Conservation (phyloP, 2,113 vertebrate species). For the Atractosteus spatula region DNA sequence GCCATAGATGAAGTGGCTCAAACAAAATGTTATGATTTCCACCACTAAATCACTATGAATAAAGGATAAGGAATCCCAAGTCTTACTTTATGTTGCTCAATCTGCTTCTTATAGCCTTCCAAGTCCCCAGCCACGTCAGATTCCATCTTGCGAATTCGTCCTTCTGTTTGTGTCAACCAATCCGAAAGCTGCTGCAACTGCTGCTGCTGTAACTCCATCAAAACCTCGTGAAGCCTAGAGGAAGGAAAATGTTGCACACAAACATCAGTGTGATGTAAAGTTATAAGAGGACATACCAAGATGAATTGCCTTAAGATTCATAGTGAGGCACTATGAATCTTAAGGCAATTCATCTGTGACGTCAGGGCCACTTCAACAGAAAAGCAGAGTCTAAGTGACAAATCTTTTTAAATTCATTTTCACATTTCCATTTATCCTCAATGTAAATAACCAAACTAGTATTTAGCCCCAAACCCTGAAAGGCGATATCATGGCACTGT, state of each 20-base stretch:
- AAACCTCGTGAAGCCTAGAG: slow-evolving; percentile 85
- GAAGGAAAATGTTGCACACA: neutral
- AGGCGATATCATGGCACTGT: too few species aligned
- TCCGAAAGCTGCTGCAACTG: slow-evolving; percentile 90
- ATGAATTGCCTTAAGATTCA: too few species aligned
- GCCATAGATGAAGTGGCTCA: too few species aligned
- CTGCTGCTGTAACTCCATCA: slow-evolving; percentile 93
- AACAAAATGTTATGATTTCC: too few species aligned
- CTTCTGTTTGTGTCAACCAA: slow-evolving; percentile 86
- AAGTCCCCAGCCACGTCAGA: slow-evolving; percentile 65
- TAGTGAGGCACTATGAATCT: neutral
- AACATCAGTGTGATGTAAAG: neutral
- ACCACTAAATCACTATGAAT: too few species aligned
- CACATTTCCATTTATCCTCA: too few species aligned
- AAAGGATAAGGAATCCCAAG: neutral
- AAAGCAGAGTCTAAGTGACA: too few species aligned
- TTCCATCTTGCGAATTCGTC: slow-evolving; percentile 88
- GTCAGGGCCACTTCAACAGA: too few species aligned
- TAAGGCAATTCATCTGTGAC: neutral
- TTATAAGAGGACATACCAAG: neutral
- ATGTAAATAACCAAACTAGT: too few species aligned
- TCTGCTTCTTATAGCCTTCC: slow-evolving; percentile 71
- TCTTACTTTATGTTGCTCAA: slow-evolving; percentile 84
- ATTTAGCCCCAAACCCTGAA: too few species aligned
- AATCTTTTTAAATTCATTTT: too few species aligned